Percentiles rank a stretch among this genome's conserved stretches.
Conservation (phyloP, 2,888 invertebrate species). For the Apamea crenata region DNA sequence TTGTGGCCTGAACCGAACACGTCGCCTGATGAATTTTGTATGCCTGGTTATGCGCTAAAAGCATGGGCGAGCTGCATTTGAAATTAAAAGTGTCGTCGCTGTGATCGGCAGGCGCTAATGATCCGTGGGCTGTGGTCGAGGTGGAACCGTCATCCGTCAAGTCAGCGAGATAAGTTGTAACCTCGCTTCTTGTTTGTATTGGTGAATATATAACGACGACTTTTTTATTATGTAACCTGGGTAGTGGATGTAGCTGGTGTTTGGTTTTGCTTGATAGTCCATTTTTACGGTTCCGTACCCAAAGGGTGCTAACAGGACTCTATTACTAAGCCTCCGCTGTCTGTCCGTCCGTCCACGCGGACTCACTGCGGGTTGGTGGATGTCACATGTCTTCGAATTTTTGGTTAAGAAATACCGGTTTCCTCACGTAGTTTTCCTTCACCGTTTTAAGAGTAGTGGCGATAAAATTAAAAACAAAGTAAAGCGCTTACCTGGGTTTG, state of each 20-base stretch:
- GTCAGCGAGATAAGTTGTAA: neutral
- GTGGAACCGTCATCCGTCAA: neutral
- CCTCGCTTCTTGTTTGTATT: neutral
- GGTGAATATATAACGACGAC: neutral
- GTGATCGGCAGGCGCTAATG: conserved; percentile 33
- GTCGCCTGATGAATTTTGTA: conserved; percentile 50
- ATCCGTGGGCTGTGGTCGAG: conserved; percentile 16
- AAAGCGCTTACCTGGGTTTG: neutral
- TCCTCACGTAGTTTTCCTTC: too few species aligned
- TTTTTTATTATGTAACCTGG: neutral
- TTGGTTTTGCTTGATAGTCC: neutral
- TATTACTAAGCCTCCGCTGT: too few species aligned
- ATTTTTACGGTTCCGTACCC: neutral
- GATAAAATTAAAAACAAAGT: too few species aligned
- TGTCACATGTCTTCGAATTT: too few species aligned
- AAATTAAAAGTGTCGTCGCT: conserved; percentile 39
- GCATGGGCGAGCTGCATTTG: conserved; percentile 28
- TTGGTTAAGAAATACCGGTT: too few species aligned
- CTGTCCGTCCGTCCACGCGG: too few species aligned
- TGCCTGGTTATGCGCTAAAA: conserved; percentile 28
- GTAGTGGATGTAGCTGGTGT: neutral
- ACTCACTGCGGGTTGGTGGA: too few species aligned
- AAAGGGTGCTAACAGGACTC: too few species aligned
- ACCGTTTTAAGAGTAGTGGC: too few species aligned
- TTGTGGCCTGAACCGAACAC: conserved; percentile 35